Percentiles rank a stretch among this genome's conserved stretches.
These are phyloP conservation scores for Monochamus alternatus DNA, from an alignment of 2,888 invertebrate species.

Conservation along the genomic window DNA sequence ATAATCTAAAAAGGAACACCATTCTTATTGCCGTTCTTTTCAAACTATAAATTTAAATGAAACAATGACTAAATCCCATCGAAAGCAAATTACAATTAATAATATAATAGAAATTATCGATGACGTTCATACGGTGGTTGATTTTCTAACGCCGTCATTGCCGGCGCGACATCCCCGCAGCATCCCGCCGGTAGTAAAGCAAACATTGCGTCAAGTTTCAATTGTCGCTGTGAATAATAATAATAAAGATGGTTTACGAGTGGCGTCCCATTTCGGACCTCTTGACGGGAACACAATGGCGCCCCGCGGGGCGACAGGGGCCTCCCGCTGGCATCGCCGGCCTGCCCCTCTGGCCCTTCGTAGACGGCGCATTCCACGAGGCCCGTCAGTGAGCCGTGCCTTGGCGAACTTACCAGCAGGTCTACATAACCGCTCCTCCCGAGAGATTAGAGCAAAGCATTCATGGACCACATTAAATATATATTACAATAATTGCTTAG, in stretches of 20 bases:
- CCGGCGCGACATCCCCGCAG: background rate
- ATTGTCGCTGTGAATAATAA: conserved; percentile 64
- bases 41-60: too few species aligned
- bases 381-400: conserved; percentile 36
- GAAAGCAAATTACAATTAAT: too few species aligned
- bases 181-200: conserved; percentile 55
- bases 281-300: conserved; percentile 70
- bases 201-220: conserved; percentile 65
- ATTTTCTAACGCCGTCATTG: background rate
- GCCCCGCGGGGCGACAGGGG: conserved; percentile 67
- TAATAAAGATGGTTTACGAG: conserved; percentile 71
- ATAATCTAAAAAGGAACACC: too few species aligned
- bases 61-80: too few species aligned
- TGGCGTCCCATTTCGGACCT: conserved; percentile 65
- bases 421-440: background rate
- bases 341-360: conserved; percentile 35
- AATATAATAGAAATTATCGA: too few species aligned
- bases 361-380: conserved; percentile 31
- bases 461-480: too few species aligned
- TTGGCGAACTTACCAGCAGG: conserved; percentile 9
- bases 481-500: too few species aligned
- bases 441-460: too few species aligned
- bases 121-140: background rate
- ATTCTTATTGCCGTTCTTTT: too few species aligned
- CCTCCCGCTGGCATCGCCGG: conserved; percentile 61